Conservation (phyloP, 2,113 vertebrate genomes). For the Pelvicachromis taeniatus region DNA sequence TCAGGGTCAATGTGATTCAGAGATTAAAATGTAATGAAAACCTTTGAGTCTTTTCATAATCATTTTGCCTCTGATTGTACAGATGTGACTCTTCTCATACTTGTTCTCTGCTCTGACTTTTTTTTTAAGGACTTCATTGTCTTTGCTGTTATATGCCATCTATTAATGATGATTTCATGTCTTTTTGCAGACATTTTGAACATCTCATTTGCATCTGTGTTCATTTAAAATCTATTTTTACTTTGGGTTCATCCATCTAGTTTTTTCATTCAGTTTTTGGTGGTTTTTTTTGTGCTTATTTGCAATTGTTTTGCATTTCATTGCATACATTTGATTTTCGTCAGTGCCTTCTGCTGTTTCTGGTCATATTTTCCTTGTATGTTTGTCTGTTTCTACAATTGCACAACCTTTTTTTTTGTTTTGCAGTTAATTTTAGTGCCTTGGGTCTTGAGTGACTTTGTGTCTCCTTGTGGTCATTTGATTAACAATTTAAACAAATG, state of each 20-base stretch:
- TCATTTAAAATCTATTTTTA: not conserved
- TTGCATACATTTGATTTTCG: not conserved
- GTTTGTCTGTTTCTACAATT: rapidly evolving
- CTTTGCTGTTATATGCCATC: not conserved
- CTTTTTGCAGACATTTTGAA: not conserved
- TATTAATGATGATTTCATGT: not conserved
- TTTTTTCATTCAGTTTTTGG: not conserved
- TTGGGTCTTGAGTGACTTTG: not conserved
- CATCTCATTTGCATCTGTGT: not conserved
- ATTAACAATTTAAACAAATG: too few relatives aligned
- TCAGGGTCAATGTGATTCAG: not conserved
- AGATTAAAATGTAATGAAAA: not conserved
- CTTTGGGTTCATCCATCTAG: not conserved
- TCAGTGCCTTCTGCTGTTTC: rapidly evolving
- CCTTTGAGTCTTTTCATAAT: not conserved
- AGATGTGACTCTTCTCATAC: not conserved
- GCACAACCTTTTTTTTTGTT: not conserved
- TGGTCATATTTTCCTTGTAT: not conserved
- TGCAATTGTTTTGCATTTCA: not conserved
- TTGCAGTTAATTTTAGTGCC: not conserved
- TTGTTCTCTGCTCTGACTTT: not conserved
- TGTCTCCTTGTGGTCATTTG: not conserved
- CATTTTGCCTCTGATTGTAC: not conserved
- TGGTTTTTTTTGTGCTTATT: not conserved
- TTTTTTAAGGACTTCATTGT: not conserved